Conservation (phyloP, 2,797 vertebrate species). For the Numenius phaeopus region DNA sequence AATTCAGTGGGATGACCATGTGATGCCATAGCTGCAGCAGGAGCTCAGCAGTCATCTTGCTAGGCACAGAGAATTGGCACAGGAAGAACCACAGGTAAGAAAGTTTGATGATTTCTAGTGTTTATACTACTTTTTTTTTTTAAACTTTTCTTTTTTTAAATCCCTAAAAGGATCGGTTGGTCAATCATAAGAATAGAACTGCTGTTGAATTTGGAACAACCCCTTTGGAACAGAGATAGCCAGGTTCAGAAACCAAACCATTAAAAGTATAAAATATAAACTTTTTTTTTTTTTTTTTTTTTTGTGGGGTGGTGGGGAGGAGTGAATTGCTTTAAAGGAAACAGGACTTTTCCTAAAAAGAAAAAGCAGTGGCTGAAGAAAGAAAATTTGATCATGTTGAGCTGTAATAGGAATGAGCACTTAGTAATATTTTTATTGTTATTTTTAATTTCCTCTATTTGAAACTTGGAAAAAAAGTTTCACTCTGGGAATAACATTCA, state of each 20-base stretch:
- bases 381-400: background rate
- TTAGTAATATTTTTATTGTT: background rate
- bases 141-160: background rate
- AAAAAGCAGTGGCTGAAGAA: background rate
- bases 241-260: background rate
- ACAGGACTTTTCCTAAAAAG: background rate
- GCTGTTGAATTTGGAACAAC: background rate
- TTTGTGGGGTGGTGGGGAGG: fast-evolving
- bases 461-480: background rate
- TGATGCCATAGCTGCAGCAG: background rate
- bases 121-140: background rate
- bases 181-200: background rate
- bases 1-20: background rate
- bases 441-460: background rate
- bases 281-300: too few relatives aligned
- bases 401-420: background rate
- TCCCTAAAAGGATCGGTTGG: background rate
- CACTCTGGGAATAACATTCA: conserved; percentile 1
- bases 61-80: background rate
- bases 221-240: background rate
- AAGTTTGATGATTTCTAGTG: background rate
- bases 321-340: background rate
- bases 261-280: background rate
- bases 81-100: background rate
- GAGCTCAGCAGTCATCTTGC: background rate